Conservation (phyloP, 1,140 invertebrate species). For the Notospermus geniculatus region DNA sequence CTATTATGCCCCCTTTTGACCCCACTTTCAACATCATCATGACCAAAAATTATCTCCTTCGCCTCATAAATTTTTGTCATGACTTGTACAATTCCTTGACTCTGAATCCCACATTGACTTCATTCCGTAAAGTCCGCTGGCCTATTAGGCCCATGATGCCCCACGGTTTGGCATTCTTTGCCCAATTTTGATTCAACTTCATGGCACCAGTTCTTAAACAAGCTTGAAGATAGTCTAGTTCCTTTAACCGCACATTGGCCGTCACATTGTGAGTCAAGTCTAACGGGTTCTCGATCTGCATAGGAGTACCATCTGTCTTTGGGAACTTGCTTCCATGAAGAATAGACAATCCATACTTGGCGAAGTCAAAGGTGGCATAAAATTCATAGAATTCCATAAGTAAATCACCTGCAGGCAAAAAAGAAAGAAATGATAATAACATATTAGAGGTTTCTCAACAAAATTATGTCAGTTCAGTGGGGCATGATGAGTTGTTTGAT, state of each 20-base stretch:
- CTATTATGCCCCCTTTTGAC: too few species aligned
- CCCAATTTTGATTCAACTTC: conserved; percentile 2
- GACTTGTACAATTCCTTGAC: conserved; percentile 3
- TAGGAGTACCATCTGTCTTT: neutral
- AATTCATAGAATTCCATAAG: neutral
- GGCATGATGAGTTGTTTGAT: too few species aligned
- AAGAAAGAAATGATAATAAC: neutral
- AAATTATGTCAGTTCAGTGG: too few species aligned
- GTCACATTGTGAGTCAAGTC: neutral
- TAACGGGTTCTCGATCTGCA: neutral
- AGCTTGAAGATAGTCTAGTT: conserved; percentile 5
- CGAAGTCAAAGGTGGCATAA: neutral
- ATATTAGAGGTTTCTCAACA: neutral
- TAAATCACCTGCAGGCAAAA: conserved; percentile 4
- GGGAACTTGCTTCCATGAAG: neutral
- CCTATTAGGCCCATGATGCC: neutral
- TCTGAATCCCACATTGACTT: neutral
- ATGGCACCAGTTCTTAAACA: neutral
- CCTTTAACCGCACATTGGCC: conserved; percentile 3
- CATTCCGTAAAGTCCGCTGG: neutral
- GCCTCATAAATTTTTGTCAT: too few species aligned
- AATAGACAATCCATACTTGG: neutral
- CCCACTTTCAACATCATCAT: too few species aligned
- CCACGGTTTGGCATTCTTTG: neutral
- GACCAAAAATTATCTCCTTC: too few species aligned